Conservation (phyloP, 2,113 vertebrate genomes). For the Fulica atra region DNA sequence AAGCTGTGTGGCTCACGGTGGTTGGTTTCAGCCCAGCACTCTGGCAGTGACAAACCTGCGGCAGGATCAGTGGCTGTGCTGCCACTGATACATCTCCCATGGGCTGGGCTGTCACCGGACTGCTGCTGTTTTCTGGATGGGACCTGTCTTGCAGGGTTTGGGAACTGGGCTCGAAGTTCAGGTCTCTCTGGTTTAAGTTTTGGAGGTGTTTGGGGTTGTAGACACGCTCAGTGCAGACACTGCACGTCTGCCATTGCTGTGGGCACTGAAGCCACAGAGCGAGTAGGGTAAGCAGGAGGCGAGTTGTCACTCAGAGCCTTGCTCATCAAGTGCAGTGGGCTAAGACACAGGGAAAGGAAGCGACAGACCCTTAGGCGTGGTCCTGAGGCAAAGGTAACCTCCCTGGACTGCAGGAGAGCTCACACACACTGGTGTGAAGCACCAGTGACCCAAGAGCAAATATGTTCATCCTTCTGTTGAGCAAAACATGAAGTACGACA, state of each 20-base stretch:
- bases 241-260: not conserved
- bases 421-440: not conserved
- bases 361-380: not conserved
- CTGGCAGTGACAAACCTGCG: not conserved
- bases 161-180: not conserved
- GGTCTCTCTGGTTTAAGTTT: not conserved
- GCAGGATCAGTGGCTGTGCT: not conserved
- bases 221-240: fast-evolving
- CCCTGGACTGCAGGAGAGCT: not conserved
- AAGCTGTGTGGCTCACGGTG: not conserved
- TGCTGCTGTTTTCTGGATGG: not conserved
- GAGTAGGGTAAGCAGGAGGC: not conserved
- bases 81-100: not conserved
- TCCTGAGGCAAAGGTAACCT: not conserved
- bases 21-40: constrained; percentile 1
- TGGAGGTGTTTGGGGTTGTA: not conserved
- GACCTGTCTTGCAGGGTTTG: not conserved
- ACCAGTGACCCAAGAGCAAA: not conserved
- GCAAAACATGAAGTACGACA: not conserved
- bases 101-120: not conserved
- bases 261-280: not conserved
- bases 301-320: not conserved
- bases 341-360: not conserved
- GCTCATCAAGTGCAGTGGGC: fast-evolving
- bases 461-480: not conserved